These are phyloP conservation scores for Drosophila vallismaia DNA, from an alignment of 2,888 invertebrate genomes.

Conservation along the genomic window DNA sequence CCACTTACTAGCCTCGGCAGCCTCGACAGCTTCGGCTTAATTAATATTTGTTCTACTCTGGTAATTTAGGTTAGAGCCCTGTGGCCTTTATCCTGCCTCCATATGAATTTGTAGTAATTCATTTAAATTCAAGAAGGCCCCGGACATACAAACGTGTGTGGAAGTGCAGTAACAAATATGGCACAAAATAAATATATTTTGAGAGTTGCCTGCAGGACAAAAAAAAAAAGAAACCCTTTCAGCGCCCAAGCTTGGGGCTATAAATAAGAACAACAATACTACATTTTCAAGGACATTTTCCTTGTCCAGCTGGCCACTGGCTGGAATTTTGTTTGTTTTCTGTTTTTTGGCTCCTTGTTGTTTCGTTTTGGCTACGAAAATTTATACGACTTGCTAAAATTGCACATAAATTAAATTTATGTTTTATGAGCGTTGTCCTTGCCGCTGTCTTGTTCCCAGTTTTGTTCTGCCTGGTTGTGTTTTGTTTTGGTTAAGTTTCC, in stretches of 20 bases:
- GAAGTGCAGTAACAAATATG: conserved; percentile 23
- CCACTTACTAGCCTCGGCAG: conserved; percentile 5
- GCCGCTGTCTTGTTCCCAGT: conserved; percentile 49
- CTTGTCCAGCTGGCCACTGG: conserved; percentile 60
- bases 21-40: conserved; percentile 49
- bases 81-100: conserved; percentile 36
- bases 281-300: conserved; percentile 73
- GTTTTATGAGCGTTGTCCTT: conserved; percentile 78
- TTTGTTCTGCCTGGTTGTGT: conserved; percentile 45
- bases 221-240: conserved; percentile 58
- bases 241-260: conserved; percentile 47
- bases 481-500: conserved; percentile 41
- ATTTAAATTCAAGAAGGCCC: conserved; percentile 67
- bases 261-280: conserved; percentile 64
- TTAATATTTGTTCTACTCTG: conserved; percentile 54
- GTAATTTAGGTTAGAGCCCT: conserved; percentile 13
- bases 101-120: conserved; percentile 73
- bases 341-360: conserved; percentile 33
- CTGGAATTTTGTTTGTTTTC: conserved; percentile 44
- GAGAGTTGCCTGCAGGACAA: neutral
- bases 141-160: conserved; percentile 46
- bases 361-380: conserved; percentile 56
- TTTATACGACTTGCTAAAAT: conserved; percentile 80
- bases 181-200: conserved; percentile 54
- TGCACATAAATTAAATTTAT: conserved; percentile 80